Evolutionary conservation across 2,888 invertebrate genomes (phyloP).

Genomic region (Platyscelio sp.): DNA sequence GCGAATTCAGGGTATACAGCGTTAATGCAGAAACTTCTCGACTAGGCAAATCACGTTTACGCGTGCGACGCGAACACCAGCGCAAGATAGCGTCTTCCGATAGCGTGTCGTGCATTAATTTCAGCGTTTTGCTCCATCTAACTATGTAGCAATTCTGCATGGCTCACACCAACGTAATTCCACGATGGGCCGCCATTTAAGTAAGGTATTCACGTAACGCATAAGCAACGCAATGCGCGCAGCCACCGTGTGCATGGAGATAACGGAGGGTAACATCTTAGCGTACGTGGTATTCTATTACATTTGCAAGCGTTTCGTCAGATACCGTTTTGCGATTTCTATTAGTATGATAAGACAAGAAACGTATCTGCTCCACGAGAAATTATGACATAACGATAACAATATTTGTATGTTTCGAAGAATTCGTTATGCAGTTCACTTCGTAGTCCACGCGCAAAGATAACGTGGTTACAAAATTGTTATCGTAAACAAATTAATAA

Average conservation of each 20-base stretch:
- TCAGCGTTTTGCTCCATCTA: constrained; percentile 74
- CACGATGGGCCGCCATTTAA: constrained; percentile 77
- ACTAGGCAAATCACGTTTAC: constrained; percentile 82
- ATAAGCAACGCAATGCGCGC: constrained; percentile 83
- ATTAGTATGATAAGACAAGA: constrained; percentile 60
- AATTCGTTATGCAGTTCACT: too few relatives aligned
- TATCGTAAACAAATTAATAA: too few relatives aligned
- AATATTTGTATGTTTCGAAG: constrained; percentile 48
- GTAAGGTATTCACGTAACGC: constrained; percentile 85
- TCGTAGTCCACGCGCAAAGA: too few relatives aligned
- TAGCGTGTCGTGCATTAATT: constrained; percentile 81
- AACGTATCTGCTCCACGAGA: constrained; percentile 56
- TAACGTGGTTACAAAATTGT: too few relatives aligned
- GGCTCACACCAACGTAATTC: constrained; percentile 68
- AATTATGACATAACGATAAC: constrained; percentile 53
- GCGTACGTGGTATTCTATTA: constrained; percentile 79
- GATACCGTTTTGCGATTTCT: constrained; percentile 59
- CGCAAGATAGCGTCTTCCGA: constrained; percentile 79
- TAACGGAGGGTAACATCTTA: constrained; percentile 83
- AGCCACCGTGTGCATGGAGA: constrained; percentile 84
- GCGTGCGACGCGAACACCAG: constrained; percentile 74
- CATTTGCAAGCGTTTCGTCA: constrained; percentile 75
- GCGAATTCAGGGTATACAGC: constrained; percentile 49
- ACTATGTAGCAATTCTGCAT: constrained; percentile 74
- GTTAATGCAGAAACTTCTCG: constrained; percentile 81